Conservation (phyloP, 2,113 vertebrate species). For the Lontra canadensis region DNA sequence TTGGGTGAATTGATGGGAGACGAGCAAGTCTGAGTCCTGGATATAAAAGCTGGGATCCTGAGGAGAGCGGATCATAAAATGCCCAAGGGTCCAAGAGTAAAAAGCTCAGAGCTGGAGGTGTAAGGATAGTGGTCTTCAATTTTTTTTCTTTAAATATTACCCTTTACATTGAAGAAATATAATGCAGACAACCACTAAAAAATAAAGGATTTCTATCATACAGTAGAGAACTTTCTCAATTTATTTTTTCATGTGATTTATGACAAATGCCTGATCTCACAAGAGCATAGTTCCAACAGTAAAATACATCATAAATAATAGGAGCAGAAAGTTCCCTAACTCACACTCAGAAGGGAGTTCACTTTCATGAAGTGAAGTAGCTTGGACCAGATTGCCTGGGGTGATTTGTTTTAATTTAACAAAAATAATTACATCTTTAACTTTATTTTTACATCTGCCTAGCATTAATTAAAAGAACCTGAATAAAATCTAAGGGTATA, state of each 20-base stretch:
- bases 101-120: conserved; percentile 26
- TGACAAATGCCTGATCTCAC: conserved; percentile 52
- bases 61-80: conserved; percentile 41
- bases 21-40: background rate
- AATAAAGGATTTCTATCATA: conserved; percentile 38
- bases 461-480: background rate
- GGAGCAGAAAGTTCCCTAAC: conserved; percentile 16
- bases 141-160: conserved; percentile 67
- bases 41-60: background rate
- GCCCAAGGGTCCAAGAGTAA: background rate
- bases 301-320: conserved; percentile 54
- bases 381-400: background rate
- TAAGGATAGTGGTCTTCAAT: conserved; percentile 34
- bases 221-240: conserved; percentile 47
- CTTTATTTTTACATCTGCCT: background rate
- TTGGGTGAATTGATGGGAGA: background rate
- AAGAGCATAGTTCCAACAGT: conserved; percentile 46
- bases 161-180: conserved; percentile 50
- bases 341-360: background rate
- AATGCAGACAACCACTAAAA: conserved; percentile 47
- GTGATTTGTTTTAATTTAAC: background rate
- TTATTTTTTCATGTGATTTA: conserved; percentile 69
- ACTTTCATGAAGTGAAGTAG: background rate
- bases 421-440: background rate
- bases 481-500: background rate